Evolutionary conservation across 35 echinoderm and acorn worm genomes (phyloP).

Genomic region (Ptychodera flava): DNA sequence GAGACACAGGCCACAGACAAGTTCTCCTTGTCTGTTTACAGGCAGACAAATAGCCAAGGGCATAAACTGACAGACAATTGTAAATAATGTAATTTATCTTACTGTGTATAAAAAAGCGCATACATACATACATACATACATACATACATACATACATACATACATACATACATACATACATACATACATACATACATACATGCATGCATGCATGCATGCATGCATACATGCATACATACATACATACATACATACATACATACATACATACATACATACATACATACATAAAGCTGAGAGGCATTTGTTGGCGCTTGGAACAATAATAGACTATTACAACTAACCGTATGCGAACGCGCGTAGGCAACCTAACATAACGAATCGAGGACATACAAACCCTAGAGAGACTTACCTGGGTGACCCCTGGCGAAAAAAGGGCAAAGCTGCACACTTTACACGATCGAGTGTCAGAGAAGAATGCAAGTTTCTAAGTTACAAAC

Average conservation of each 20-base stretch:
- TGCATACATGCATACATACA: neutral
- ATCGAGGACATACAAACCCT: too few species aligned
- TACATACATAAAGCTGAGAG: neutral
- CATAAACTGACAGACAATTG: neutral
- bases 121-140: slow-evolving; percentile 2
- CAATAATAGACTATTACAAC: too few species aligned
- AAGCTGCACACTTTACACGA: too few species aligned
- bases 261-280: slow-evolving; percentile 2
- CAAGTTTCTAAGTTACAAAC: too few species aligned
- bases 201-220: neutral
- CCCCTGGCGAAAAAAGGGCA: too few species aligned
- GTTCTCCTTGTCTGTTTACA: neutral
- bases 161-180: slow-evolving; percentile 2
- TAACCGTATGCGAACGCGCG: neutral
- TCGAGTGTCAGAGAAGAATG: too few species aligned
- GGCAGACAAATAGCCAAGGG: neutral
- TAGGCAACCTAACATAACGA: too few species aligned
- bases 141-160: slow-evolving; percentile 2
- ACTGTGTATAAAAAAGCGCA: neutral
- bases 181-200: neutral
- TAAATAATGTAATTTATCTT: neutral
- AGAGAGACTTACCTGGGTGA: too few species aligned
- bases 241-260: slow-evolving; percentile 2
- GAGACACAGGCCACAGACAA: neutral
- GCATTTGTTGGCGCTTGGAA: too few species aligned